Conservation (phyloP, 1,140 invertebrate genomes). For the Calliopsis andreniformis region DNA sequence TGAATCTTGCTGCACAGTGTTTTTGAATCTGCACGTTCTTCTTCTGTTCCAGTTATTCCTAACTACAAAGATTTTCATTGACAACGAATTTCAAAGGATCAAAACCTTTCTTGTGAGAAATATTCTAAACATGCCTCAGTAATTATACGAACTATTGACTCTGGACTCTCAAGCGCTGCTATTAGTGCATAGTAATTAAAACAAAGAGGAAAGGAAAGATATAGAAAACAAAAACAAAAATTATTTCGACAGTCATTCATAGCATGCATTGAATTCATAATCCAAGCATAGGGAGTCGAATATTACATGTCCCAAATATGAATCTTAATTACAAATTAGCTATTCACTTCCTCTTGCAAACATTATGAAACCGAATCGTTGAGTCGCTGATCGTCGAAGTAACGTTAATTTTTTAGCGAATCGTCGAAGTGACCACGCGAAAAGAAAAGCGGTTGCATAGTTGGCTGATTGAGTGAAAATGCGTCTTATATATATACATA, state of each 20-base stretch:
- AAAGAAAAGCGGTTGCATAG: slow-evolving; percentile 60
- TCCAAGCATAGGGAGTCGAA: slow-evolving; percentile 23
- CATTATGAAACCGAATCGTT: slow-evolving; percentile 15
- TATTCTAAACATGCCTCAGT: slow-evolving; percentile 29
- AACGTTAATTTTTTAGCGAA: neutral
- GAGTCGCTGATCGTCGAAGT: neutral
- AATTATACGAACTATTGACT: slow-evolving; percentile 4
- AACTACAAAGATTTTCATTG: neutral
- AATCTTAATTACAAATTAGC: neutral
- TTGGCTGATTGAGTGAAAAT: slow-evolving; percentile 73
- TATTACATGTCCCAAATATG: neutral
- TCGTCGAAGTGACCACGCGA: slow-evolving; percentile 11
- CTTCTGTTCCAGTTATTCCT: neutral
- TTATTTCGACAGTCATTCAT: slow-evolving; percentile 4
- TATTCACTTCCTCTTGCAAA: slow-evolving; percentile 33
- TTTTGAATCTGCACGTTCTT: neutral
- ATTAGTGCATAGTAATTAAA: slow-evolving; percentile 28
- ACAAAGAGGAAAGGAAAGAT: no score
- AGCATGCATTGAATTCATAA: slow-evolving; percentile 15
- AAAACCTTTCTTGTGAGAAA: slow-evolving; percentile 34
- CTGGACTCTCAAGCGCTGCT: slow-evolving; percentile 33
- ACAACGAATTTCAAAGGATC: neutral
- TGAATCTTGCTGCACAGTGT: no score
- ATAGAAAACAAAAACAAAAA: neutral
- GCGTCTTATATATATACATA: slow-evolving; percentile 68